Conservation (phyloP, 2,113 vertebrate genomes). For the Catharus bicknelli region DNA sequence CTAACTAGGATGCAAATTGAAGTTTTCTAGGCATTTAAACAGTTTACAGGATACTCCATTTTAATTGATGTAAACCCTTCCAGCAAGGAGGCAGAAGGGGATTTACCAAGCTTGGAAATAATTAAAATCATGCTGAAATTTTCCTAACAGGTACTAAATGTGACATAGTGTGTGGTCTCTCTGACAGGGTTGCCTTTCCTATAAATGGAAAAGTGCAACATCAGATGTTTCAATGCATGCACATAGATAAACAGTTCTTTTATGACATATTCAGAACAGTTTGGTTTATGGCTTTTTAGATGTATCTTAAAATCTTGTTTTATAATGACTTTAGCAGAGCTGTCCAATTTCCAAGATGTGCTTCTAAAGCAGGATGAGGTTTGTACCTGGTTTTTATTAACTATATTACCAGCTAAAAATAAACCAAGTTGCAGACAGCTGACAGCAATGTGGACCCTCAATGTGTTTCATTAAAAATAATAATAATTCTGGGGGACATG, state of each 20-base stretch:
- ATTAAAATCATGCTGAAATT: conserved; percentile 32
- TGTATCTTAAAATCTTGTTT: conserved; percentile 9
- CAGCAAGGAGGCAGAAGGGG: conserved; percentile 15
- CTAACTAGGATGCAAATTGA: neutral
- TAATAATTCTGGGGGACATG: neutral
- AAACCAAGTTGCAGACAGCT: neutral
- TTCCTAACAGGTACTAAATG: conserved; percentile 38
- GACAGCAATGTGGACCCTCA: neutral
- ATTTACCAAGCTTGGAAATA: conserved; percentile 30
- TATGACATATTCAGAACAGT: neutral
- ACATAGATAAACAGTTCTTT: conserved; percentile 9
- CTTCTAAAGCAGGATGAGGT: neutral
- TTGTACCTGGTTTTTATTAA: conserved; percentile 49
- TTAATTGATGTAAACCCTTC: conserved; percentile 6
- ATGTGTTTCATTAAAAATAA: conserved; percentile 50
- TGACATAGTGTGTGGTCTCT: conserved; percentile 48
- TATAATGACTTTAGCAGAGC: conserved; percentile 1
- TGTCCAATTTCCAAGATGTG: neutral
- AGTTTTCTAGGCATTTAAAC: neutral
- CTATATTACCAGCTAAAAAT: conserved; percentile 15
- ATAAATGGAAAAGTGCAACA: neutral
- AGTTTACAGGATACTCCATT: neutral
- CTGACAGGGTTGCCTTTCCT: neutral
- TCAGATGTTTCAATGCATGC: neutral
- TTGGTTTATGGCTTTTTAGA: conserved; percentile 28